These are phyloP conservation scores for Argyrosomus japonicus DNA, from an alignment of 2,113 vertebrate genomes.

Conservation along the genomic window DNA sequence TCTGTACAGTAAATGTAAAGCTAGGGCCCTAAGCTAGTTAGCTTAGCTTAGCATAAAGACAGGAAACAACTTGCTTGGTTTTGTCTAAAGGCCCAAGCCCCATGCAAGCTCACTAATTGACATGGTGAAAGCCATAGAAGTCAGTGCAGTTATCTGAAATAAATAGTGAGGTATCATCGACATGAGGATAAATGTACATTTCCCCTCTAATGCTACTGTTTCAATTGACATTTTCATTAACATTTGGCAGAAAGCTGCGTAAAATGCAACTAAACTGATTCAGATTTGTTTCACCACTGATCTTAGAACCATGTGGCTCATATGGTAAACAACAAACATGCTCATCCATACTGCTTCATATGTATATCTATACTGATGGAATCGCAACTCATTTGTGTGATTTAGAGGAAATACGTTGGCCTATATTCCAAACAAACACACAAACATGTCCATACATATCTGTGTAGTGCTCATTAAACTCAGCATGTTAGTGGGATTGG, in stretches of 20 bases:
- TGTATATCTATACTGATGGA: slow-evolving; percentile 45
- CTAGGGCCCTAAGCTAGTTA: no score
- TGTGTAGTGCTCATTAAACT: slow-evolving; percentile 46
- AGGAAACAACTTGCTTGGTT: no score
- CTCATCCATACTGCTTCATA: background rate
- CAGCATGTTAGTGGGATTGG: slow-evolving; percentile 18
- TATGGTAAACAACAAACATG: slow-evolving; percentile 28
- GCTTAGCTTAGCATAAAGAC: no score
- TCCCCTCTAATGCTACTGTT: background rate
- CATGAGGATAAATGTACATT: background rate
- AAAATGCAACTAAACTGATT: background rate
- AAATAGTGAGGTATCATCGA: no score
- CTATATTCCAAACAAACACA: slow-evolving; percentile 60
- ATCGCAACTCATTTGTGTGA: slow-evolving; percentile 53
- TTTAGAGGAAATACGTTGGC: slow-evolving; percentile 53
- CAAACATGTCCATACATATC: slow-evolving; percentile 56
- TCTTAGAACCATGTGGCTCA: slow-evolving; percentile 2
- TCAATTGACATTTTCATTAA: background rate
- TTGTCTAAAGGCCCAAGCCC: background rate
- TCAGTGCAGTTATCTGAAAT: background rate
- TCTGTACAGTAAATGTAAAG: no score
- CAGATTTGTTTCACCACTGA: slow-evolving; percentile 1
- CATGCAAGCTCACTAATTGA: background rate
- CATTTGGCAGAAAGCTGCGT: background rate
- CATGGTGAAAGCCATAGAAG: no score